Percentiles rank a stretch among this genome's conserved stretches.
Conservation (phyloP, 1,140 invertebrate genomes). For the Carcinoscorpius rotundicauda region DNA sequence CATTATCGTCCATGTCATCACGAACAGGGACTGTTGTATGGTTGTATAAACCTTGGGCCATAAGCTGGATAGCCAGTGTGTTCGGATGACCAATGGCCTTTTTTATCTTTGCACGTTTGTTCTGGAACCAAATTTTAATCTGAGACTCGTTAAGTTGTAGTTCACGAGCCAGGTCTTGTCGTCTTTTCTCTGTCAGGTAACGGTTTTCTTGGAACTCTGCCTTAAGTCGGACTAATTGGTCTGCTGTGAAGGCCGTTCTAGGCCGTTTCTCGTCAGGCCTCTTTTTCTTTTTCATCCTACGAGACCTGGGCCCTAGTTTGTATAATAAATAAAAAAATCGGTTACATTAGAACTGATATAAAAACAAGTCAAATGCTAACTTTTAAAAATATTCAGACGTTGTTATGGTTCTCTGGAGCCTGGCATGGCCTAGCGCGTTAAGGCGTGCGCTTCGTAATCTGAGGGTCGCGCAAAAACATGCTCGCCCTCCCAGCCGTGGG, state of each 20-base stretch:
- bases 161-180: constrained; percentile 81
- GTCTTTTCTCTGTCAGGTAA: constrained; percentile 85
- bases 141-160: constrained; percentile 92
- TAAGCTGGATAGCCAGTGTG: constrained; percentile 77
- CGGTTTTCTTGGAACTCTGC: constrained; percentile 87
- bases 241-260: constrained; percentile 89
- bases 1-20: constrained; percentile 43
- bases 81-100: constrained; percentile 79
- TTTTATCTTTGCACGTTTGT: constrained; percentile 97
- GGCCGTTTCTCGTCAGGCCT: constrained; percentile 80
- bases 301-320: constrained; percentile 65
- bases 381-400: no score
- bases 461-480: no score
- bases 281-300: constrained; percentile 56
- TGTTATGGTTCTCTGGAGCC: no score
- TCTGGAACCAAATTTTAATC: constrained; percentile 99
- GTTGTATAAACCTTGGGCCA: constrained; percentile 83
- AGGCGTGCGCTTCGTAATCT: no score
- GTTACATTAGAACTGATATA: no score
- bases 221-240: constrained; percentile 82
- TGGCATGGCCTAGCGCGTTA: no score
- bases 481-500: no score
- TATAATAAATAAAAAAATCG: no score
- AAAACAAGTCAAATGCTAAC: no score
- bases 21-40: constrained; percentile 61